These are phyloP conservation scores for Pangasius djambal DNA, from an alignment of 2,797 vertebrate species.

Conservation along the genomic window DNA sequence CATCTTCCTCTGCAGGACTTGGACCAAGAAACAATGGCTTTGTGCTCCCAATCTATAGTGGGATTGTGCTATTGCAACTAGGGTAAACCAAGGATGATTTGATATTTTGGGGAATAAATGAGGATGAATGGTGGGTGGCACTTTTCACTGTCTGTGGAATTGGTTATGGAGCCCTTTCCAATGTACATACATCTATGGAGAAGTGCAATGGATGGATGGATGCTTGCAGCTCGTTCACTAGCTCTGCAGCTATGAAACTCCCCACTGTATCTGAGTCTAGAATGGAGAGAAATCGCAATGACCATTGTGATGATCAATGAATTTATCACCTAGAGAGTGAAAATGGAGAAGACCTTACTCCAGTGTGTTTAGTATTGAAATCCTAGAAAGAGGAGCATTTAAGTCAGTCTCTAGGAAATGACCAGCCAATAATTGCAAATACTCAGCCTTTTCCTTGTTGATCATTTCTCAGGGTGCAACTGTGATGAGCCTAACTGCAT, in stretches of 20 bases:
- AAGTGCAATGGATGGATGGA: not conserved
- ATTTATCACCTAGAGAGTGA: not conserved
- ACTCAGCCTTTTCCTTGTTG: not conserved
- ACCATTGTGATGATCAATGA: not conserved
- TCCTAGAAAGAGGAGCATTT: not conserved
- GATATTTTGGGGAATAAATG: not conserved
- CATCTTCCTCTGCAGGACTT: not conserved
- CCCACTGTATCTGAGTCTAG: not conserved
- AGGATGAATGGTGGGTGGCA: not conserved
- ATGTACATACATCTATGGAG: not conserved
- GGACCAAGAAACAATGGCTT: not conserved
- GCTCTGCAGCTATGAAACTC: not conserved
- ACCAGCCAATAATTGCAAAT: not conserved
- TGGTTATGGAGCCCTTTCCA: not conserved
- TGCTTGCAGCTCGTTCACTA: not conserved
- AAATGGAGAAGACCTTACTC: not conserved
- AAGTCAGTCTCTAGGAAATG: not conserved
- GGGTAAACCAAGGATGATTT: not conserved
- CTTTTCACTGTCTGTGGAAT: not conserved
- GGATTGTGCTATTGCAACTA: not conserved
- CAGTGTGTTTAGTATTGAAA: not conserved
- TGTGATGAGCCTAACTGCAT: not conserved
- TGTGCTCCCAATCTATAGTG: not conserved
- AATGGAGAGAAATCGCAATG: not conserved
- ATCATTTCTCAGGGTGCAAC: not conserved